Evolutionary conservation across 2,888 invertebrate species (phyloP).

Genomic region (Lumbricus terrestris): DNA sequence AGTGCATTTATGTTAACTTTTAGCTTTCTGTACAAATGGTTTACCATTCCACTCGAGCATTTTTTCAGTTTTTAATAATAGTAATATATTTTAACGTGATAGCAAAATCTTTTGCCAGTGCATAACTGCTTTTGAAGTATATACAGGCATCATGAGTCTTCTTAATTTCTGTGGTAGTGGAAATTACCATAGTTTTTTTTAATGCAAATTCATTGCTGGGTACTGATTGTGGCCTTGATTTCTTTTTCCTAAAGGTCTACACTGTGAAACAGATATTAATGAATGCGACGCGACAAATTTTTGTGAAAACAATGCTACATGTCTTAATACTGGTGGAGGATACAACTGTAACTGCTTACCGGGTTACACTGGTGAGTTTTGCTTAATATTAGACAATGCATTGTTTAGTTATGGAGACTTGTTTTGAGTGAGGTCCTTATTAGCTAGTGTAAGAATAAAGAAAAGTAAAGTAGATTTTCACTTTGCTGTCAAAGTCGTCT

Average conservation of each 20-base stretch:
- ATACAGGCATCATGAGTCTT: no score
- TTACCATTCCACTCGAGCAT: no score
- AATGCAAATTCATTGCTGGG: no score
- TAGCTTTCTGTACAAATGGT: no score
- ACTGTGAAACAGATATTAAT: slow-evolving; percentile 3
- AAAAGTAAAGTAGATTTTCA: not conserved
- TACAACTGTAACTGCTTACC: not conserved
- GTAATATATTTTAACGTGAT: no score
- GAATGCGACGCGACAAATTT: not conserved
- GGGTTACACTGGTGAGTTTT: not conserved
- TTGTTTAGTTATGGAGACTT: not conserved
- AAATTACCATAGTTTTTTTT: no score
- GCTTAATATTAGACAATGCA: not conserved
- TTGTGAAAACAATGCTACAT: not conserved
- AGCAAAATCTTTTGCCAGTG: no score
- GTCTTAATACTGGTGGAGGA: not conserved
- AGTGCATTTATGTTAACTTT: not conserved
- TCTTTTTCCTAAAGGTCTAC: not conserved
- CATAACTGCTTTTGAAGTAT: no score
- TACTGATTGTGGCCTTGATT: not conserved
- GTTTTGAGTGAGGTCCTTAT: not conserved
- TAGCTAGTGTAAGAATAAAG: not conserved
- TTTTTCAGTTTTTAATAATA: no score
- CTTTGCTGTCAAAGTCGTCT: not conserved
- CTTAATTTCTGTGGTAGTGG: no score